phyloP scores from a whole-genome alignment of 1,140 invertebrate species.

The Pseudachorutes palmiensis region DNA sequence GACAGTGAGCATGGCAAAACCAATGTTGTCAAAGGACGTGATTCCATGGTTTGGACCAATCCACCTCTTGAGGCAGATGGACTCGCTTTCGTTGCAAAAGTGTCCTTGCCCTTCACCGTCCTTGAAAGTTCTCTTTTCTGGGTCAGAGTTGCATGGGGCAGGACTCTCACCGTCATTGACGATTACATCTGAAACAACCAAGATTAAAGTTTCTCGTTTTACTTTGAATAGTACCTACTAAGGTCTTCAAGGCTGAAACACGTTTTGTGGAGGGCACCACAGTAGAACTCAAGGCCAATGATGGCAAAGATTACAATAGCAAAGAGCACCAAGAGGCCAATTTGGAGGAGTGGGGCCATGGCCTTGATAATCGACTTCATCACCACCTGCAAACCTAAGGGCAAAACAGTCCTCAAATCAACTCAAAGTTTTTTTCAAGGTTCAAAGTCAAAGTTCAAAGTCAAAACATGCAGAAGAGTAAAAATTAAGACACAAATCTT shows the following conservation, averaged over 20 bases:
- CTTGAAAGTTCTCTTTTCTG: no score
- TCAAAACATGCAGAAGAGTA: not conserved
- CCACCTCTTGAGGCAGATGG: slow-evolving; percentile 84
- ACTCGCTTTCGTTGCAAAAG: slow-evolving; percentile 57
- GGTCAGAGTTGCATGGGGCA: slow-evolving; percentile 78
- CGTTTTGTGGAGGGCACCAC: slow-evolving; percentile 95
- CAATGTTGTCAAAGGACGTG: slow-evolving; percentile 97
- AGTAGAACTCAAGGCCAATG: slow-evolving; percentile 99
- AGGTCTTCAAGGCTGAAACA: slow-evolving; percentile 95
- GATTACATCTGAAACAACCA: slow-evolving; percentile 63
- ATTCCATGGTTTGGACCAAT: slow-evolving; percentile 89
- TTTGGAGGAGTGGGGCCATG: slow-evolving; percentile 99
- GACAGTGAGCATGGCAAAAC: slow-evolving; percentile 99
- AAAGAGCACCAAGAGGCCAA: slow-evolving; percentile 98
- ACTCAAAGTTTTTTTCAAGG: no score
- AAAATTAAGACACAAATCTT: not conserved
- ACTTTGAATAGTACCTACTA: slow-evolving; percentile 51
- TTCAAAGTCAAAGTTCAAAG: no score
- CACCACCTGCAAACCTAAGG: slow-evolving; percentile 97
- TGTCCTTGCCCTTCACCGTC: slow-evolving; percentile 60
- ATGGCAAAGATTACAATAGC: slow-evolving; percentile 99
- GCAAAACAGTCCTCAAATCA: slow-evolving; percentile 27
- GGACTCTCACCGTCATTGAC: slow-evolving; percentile 75
- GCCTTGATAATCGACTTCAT: slow-evolving; percentile 99
- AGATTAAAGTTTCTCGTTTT: not conserved